These are phyloP conservation scores for Pseudomugil gertrudae DNA, from an alignment of 2,797 vertebrate species.

Conservation along the genomic window DNA sequence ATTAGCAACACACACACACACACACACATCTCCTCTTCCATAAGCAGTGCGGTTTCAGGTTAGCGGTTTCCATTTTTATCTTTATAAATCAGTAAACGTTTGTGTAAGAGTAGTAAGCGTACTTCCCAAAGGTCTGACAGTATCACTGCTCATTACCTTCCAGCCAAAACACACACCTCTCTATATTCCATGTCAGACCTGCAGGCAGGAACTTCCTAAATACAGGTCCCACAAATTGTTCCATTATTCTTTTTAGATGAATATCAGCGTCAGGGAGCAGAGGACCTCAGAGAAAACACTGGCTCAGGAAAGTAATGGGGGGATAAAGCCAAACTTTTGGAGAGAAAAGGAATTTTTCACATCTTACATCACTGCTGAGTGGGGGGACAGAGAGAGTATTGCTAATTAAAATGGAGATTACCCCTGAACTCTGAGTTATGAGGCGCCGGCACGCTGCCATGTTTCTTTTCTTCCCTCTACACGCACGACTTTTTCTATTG, in stretches of 20 bases:
- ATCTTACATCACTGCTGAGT: slow-evolving; percentile 70
- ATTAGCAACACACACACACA: too few relatives aligned
- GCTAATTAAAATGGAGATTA: slow-evolving; percentile 77
- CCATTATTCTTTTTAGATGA: slow-evolving; percentile 74
- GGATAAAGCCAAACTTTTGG: slow-evolving; percentile 33
- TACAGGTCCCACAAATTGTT: slow-evolving; percentile 57
- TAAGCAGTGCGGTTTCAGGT: background rate
- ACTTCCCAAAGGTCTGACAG: slow-evolving; percentile 18
- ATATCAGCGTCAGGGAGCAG: slow-evolving; percentile 62
- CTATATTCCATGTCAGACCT: slow-evolving; percentile 39
- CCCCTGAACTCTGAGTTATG: slow-evolving; percentile 68
- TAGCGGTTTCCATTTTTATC: slow-evolving; percentile 22
- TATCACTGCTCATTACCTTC: slow-evolving; percentile 41
- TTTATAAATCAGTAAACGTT: slow-evolving; percentile 42
- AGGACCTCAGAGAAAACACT: slow-evolving; percentile 63
- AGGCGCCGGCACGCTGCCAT: slow-evolving; percentile 52
- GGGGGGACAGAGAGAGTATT: slow-evolving; percentile 54
- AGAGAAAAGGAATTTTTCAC: slow-evolving; percentile 62
- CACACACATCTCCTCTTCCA: too few relatives aligned
- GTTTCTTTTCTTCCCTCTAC: slow-evolving; percentile 44
- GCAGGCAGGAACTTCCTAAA: slow-evolving; percentile 59
- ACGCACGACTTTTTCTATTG: slow-evolving; percentile 49
- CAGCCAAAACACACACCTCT: slow-evolving; percentile 60
- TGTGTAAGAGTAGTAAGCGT: slow-evolving; percentile 37
- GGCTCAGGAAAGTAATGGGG: slow-evolving; percentile 15